phyloP scores from a whole-genome alignment of 2,888 invertebrate genomes.

The Caenorhabditis angaria region DNA sequence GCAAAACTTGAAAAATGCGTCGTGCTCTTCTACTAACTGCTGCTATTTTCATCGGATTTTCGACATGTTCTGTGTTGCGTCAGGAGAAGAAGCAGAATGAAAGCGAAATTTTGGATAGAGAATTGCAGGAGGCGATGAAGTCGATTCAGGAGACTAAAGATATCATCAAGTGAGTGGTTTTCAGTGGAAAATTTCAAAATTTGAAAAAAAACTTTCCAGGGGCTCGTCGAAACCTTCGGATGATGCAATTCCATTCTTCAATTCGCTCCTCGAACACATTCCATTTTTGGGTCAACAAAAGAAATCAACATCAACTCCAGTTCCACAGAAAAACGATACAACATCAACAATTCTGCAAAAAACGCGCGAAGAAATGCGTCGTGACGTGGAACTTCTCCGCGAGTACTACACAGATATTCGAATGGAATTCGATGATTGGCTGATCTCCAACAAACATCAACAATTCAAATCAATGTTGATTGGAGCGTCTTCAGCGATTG shows the following conservation, averaged over 20 bases:
- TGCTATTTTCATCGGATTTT: no score
- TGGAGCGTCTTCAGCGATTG: slow-evolving; percentile 27
- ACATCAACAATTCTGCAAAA: slow-evolving; percentile 9
- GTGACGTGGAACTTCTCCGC: slow-evolving; percentile 20
- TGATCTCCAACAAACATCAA: slow-evolving; percentile 29
- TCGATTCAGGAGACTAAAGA: not conserved
- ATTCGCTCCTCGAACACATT: no score
- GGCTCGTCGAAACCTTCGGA: no score
- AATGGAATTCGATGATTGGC: slow-evolving; percentile 27
- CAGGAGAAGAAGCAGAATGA: no score
- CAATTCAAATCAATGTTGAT: slow-evolving; percentile 28
- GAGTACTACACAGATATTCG: slow-evolving; percentile 12
- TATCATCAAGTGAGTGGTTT: not conserved
- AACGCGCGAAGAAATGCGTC: slow-evolving; percentile 25
- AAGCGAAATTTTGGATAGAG: no score
- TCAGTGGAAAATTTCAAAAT: not conserved
- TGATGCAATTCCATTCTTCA: no score
- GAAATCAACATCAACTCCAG: no score
- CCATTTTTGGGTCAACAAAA: no score
- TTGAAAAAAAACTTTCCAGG: not conserved
- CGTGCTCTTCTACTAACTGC: no score
- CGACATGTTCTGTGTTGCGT: no score
- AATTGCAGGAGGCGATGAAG: not conserved
- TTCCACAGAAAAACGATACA: not conserved
- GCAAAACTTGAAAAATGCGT: no score